phyloP scores from a whole-genome alignment of 92 coral and sea anemone species.

The Umimayanthus kanabou region DNA sequence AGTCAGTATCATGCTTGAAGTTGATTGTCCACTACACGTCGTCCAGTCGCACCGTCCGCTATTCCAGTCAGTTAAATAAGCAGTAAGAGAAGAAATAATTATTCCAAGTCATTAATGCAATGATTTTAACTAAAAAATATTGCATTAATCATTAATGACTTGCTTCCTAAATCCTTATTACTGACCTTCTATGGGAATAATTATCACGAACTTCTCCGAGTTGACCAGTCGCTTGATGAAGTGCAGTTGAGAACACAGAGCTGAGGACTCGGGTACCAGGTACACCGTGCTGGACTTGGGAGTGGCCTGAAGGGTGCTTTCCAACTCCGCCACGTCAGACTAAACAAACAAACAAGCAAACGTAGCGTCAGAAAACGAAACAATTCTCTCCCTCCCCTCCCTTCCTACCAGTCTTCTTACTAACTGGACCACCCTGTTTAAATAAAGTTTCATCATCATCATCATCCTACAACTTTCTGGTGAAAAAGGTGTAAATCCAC shows the following conservation, averaged over 20 bases:
- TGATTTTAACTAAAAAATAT: no score
- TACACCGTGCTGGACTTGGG: conserved; percentile 76
- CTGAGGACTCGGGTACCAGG: conserved; percentile 86
- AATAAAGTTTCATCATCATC: no score
- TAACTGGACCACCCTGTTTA: no score
- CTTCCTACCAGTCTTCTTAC: no score
- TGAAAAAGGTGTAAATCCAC: background rate
- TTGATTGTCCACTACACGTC: no score
- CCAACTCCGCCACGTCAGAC: conserved; percentile 96
- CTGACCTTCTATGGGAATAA: conserved; percentile 92
- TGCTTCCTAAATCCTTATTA: background rate
- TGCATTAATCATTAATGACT: no score
- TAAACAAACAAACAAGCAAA: conserved; percentile 23
- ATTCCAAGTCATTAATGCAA: no score
- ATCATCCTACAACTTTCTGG: no score
- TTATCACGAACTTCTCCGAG: conserved; percentile 79
- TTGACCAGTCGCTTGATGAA: conserved; percentile 77
- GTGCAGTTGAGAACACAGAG: conserved; percentile 94
- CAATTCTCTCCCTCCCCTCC: background rate
- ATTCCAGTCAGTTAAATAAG: no score
- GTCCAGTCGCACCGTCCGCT: no score
- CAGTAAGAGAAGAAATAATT: no score
- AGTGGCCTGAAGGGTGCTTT: conserved; percentile 85
- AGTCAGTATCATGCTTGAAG: no score
- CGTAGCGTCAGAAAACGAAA: background rate